Base-by-base conservation (phyloP, 2,888 invertebrate genomes). In the Aspidapion aeneum region DNA sequence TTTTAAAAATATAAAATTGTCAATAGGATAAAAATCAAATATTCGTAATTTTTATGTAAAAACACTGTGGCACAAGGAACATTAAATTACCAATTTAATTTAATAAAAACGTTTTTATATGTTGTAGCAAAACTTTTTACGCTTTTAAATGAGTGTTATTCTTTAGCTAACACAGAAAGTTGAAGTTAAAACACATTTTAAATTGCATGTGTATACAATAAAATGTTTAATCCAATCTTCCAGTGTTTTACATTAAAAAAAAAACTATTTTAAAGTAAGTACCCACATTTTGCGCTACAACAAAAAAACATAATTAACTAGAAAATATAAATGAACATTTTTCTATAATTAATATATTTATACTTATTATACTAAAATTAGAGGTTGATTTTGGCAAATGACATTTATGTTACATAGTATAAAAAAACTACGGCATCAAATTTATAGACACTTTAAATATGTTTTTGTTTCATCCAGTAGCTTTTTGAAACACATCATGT, bases 341-440 rank as follows among this genome's bases (percentile, higher is more conserved):
- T 18, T 5, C 7, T 9, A 52, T 52, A n/a, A n/a, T n/a, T n/a
- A 52, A 52, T 52, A 52, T 52, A 52, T 52, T 18, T 52, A 21
- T 60, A 60, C 55, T 56, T 63, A 61, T 59, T 35, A n/a, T 70
- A 71, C 71, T 70, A 68, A 65, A 72, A 63, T 68, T 74, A 76
- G 76, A 78, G 75, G 76, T n/a, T 78, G 78, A 75, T 78, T 80
- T 80, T 80, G 80, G 80, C 80, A 80, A 80, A 80, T 80, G 80
- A 80, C 80, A 80, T 80, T 80, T 80, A 78, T 79, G 77, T 79
- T 79, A 80, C 79, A 79, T 79, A 79, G 79, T 80, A 79, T 72
- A 74, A 76, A 76, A 68, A 62, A 63, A 55, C 56, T 17, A 22
- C 60, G 55, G 49, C 60, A 60, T 22, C 60, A 35, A 35, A 35